These are phyloP conservation scores for Sycophila texana DNA, from an alignment of 2,888 invertebrate species.

Conservation along the genomic window DNA sequence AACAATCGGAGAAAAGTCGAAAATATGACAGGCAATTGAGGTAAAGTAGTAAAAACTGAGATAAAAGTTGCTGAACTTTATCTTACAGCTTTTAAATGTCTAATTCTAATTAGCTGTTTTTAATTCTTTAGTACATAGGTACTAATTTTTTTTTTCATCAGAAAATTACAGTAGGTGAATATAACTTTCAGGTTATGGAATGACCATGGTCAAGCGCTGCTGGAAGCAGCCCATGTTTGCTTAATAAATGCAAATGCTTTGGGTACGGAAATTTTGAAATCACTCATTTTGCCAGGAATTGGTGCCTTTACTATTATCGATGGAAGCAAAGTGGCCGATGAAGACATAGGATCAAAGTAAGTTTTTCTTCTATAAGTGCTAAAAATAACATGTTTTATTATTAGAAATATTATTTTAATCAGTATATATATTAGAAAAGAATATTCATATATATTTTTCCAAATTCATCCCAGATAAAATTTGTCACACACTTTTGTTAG, in stretches of 20 bases:
- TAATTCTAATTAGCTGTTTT: no score
- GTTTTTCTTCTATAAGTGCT: slow-evolving; percentile 44
- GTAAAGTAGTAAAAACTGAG: slow-evolving; percentile 59
- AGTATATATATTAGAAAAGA: slow-evolving; percentile 18
- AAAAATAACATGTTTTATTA: slow-evolving; percentile 7
- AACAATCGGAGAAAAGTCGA: slow-evolving; percentile 84
- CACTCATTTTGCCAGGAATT: slow-evolving; percentile 95
- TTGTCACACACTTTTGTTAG: slow-evolving; percentile 74
- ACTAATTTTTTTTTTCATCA: slow-evolving; percentile 1
- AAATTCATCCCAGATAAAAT: no score
- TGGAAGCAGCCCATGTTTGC: slow-evolving; percentile 94
- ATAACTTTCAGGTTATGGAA: slow-evolving; percentile 91
- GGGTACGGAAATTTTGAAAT: slow-evolving; percentile 96
- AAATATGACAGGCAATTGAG: slow-evolving; percentile 88
- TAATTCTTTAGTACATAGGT: no score
- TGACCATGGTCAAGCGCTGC: slow-evolving; percentile 94
- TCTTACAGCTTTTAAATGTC: not conserved
- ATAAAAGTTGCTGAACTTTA: not conserved
- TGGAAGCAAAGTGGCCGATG: slow-evolving; percentile 89
- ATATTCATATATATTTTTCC: slow-evolving; percentile 1
- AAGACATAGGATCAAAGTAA: slow-evolving; percentile 96
- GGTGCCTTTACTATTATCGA: slow-evolving; percentile 95
- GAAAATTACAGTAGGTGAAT: not conserved
- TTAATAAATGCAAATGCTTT: slow-evolving; percentile 94
- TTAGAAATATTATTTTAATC: slow-evolving; percentile 22